Evolutionary conservation across 2,888 invertebrate genomes (phyloP), one percentile per base, ranked within the genome.

Genomic region (Parapristionchus giblindavisi): DNA sequence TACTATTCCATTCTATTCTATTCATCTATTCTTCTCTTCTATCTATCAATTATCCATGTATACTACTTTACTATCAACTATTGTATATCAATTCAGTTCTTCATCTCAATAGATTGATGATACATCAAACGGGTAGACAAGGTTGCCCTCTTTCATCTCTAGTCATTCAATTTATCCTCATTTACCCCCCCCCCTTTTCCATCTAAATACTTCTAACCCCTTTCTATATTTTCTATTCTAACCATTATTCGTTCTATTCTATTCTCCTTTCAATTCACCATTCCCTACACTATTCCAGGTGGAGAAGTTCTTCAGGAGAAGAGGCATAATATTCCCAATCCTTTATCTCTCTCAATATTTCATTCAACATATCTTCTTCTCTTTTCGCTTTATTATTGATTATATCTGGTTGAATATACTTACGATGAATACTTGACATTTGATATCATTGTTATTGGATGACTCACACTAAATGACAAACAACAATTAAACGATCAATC

Each of bases 271-370:
- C 63, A n/a, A 43, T 2, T 63, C 40, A 21, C 24, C 63, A 43
- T 43, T 63, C 43, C 40, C 40, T 63, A 63, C 40, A 29, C 21
- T 43, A 40, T 63, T 63, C 2, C 63, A 63, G 63, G 21, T 63
- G 63, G 63, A 40, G 63, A 21, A 29, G 43, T 43, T 21, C 43
- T 29, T 43, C 63, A 24, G 61, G 38, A 63, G 40, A 63, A 43
- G 43, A 11, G 3, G 27, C 52, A 52, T 52, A 6, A 63, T 63
- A 63, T 43, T 63, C 52, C 52, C 68, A 29, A n/a, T 27, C 68
- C 36, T 68, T n/a, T 21, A 21, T 68, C 54, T 51, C 63, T 11
- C 32, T 32, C 52, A 40, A 36, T 68, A 68, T 34, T n/a, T 32
- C 66, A 66, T n/a, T 52, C 24, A 14, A n/a, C 52, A 17, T 29